Base-by-base conservation (phyloP, 1,140 invertebrate genomes). In the Himalopsyche phryganea region DNA sequence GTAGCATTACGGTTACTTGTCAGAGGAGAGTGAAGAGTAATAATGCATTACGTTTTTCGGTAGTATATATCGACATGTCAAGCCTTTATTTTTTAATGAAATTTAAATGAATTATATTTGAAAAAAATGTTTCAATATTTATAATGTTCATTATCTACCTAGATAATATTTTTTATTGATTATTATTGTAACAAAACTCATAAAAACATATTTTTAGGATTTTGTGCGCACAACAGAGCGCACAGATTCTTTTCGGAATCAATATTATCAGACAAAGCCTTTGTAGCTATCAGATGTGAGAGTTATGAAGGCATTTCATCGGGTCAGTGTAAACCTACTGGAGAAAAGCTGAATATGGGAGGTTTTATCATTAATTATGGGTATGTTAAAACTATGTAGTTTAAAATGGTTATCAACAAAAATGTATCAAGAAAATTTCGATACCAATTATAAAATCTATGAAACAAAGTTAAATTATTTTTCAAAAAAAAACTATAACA, bases 241-340 rank as follows among this genome's bases (percentile, higher is more conserved):
- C 84, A 83, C 58, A 69, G 76, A 63, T 83, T 80, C 54, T 85
- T 81, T 65, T 70, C 80, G 17, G 83, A 84, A 68, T 83, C 83
- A 17, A 75, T 83, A 18, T 67, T 69, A 50, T 73, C 72, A 0
- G 59, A 65, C 10, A 69, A 71, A 18, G 68, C 70, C 0, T 81
- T 82, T 68, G 65, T 73, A 0, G 80, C 80, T 0, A 67, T 79
- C 1, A 70, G 76, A 2, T 88, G 85, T 64, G 63, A 71, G 36
- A 78, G 69, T 56, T 84, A 83, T 69, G 74, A 76, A 1, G 74
- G 82, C 45, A 80, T 77, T 38, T 75, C 78, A 50, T 72, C 69
- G 0, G 75, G 75, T 6, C 74, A 70, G 14, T 86, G 84, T 62
- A 66, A 69, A 11, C 71, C 75, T 33, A 77, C 77, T 14, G 68